Conservation (phyloP, 2,888 invertebrate species). For the Brenthis daphne region DNA sequence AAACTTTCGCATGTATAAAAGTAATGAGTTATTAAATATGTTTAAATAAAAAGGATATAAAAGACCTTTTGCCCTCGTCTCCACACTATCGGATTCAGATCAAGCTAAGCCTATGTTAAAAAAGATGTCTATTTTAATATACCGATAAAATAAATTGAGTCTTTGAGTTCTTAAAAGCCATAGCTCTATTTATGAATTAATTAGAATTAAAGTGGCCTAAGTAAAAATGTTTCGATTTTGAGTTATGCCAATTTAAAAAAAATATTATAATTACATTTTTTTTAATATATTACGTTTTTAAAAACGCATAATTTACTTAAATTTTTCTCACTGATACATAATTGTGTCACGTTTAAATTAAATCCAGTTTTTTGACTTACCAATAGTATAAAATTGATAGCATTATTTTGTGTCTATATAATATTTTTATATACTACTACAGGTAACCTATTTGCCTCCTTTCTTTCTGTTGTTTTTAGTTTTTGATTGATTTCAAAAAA, state of each 20-base stretch:
- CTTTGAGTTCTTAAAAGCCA: not conserved
- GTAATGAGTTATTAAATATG: not conserved
- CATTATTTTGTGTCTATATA: too few species aligned
- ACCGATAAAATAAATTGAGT: constrained; percentile 13
- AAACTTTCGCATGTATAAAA: too few species aligned
- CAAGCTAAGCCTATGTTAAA: constrained; percentile 5
- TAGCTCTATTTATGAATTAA: not conserved
- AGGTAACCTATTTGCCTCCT: not conserved
- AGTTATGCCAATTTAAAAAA: not conserved
- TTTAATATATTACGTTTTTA: too few species aligned
- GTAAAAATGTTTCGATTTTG: not conserved
- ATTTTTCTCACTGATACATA: too few species aligned
- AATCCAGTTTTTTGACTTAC: too few species aligned
- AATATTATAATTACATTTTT: too few species aligned
- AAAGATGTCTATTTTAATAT: constrained; percentile 13
- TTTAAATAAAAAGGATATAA: not conserved
- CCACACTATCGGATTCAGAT: constrained; percentile 8
- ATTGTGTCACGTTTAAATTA: too few species aligned
- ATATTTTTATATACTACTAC: not conserved
- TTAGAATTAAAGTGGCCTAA: not conserved
- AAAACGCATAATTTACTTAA: too few species aligned
- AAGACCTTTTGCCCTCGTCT: not conserved
- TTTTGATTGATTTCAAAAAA: too few species aligned
- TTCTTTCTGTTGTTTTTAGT: too few species aligned
- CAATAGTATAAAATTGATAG: too few species aligned